Base-by-base conservation (phyloP, 2,797 vertebrate species). In the Melopsittacus undulatus region DNA sequence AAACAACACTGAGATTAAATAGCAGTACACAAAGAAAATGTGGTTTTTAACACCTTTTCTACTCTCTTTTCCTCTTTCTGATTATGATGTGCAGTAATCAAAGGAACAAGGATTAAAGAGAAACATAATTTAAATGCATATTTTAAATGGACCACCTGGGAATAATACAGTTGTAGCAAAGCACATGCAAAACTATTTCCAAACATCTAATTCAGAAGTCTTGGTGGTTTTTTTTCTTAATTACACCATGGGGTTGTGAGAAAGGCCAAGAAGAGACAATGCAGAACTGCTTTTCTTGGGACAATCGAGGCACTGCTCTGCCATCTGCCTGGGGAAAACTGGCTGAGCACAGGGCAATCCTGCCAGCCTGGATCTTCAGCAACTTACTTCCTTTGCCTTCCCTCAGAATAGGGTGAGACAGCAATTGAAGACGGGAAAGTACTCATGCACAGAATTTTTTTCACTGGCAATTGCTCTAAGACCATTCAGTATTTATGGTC, bases 1-100 rank as follows among this genome's bases (percentile, higher is more conserved):
- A 91, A 96, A 91, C 74, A 95, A 90, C 68, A 72, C 83, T 92
- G 88, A 90, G 54, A 87, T 93, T 92, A 83, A 90, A 90, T 13
- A 94, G 62, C 61, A 46, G 36, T 78, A 68, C 23, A 56, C 11
- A 94, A 88, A 91, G 77, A 70, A 27, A 32, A 51, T 0, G 5
- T 40, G 45, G 27, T 30, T 49, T 94, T 83, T 78, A 85, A 85
- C 86, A 90, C 62, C 40, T 89, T 83, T 83, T 68, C 66, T 66
- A 56, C 21, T 78, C 30, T 76, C 42, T 43, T 64, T 82, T 72
- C 46, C 21, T 10, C 46, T 61, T 87, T 42, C 49, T 3, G 11
- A 85, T 85, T 77, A 66, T 38, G 26, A 63, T 72, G 68, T 83
- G 42, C 36, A 81, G 80, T 34, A 89, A 69, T 68, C 59, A 83